Evolutionary conservation across 1,140 invertebrate genomes (phyloP).

Genomic region (Zaprionus taronus): DNA sequence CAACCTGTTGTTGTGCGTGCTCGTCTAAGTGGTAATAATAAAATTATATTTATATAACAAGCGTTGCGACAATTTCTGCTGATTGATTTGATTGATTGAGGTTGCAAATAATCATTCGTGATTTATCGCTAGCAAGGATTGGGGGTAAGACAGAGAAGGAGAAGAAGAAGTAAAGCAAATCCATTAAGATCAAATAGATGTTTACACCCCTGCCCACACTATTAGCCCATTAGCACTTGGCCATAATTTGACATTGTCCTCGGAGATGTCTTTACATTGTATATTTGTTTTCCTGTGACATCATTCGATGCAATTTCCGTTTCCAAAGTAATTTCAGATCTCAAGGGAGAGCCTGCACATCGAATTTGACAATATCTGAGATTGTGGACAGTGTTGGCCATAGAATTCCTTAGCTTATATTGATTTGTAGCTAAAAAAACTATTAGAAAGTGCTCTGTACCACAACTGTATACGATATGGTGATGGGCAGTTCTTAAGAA

Average conservation of each 20-base stretch:
- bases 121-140: conserved; percentile 14
- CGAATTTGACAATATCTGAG: too few relatives aligned
- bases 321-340: background rate
- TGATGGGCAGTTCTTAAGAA: too few relatives aligned
- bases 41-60: conserved; percentile 49
- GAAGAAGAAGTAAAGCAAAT: background rate
- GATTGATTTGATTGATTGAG: conserved; percentile 51
- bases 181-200: conserved; percentile 27
- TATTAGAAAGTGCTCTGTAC: too few relatives aligned
- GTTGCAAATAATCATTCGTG: conserved; percentile 43
- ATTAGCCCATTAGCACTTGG: conserved; percentile 29
- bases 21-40: conserved; percentile 29
- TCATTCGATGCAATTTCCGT: conserved; percentile 21
- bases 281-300: conserved; percentile 26
- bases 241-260: conserved; percentile 12
- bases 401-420: too few relatives aligned
- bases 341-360: background rate
- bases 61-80: conserved; percentile 28
- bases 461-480: too few relatives aligned
- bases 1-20: conserved; percentile 38
- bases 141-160: background rate
- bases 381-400: too few relatives aligned
- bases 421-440: background rate
- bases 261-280: background rate
- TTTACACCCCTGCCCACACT: conserved; percentile 13